Evolutionary conservation across 1,140 invertebrate species (phyloP).

Genomic region (Drosophila parabipectinata): DNA sequence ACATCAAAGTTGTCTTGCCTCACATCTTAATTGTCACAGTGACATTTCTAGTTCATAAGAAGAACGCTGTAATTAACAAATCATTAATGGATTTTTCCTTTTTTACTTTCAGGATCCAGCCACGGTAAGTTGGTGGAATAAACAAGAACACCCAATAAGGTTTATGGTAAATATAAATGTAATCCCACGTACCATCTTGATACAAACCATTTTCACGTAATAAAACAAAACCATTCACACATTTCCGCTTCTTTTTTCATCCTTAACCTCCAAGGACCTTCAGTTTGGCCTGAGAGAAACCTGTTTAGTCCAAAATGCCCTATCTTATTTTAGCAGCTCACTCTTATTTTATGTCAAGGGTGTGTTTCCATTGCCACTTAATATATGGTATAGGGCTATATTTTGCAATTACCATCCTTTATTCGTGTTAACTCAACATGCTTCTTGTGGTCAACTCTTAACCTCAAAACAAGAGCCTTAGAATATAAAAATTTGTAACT

Average conservation of each 20-base stretch:
- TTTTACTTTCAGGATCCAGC: conserved; percentile 71
- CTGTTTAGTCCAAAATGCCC: conserved; percentile 25
- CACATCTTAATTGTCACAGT: conserved; percentile 33
- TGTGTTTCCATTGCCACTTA: conserved; percentile 29
- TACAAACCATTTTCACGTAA: conserved; percentile 43
- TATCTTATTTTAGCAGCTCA: conserved; percentile 23
- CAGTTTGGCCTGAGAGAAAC: conserved; percentile 27
- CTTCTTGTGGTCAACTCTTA: not conserved
- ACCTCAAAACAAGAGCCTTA: conserved; percentile 7
- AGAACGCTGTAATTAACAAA: not conserved
- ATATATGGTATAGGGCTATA: conserved; percentile 26
- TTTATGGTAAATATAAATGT: conserved; percentile 16
- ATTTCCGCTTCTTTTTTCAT: conserved; percentile 11
- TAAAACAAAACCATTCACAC: conserved; percentile 47
- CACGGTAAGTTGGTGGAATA: conserved; percentile 59
- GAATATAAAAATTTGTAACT: not conserved
- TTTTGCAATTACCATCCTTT: conserved; percentile 38
- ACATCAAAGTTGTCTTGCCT: not conserved
- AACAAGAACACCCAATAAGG: not conserved
- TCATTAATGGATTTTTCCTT: not conserved
- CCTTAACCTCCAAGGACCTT: conserved; percentile 14
- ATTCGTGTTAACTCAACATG: conserved; percentile 29
- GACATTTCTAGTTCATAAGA: conserved; percentile 2
- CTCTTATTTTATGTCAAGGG: conserved; percentile 15
- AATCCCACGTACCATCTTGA: conserved; percentile 11